Base-by-base conservation (phyloP, 2,888 invertebrate genomes). In the Protonemura montana region DNA sequence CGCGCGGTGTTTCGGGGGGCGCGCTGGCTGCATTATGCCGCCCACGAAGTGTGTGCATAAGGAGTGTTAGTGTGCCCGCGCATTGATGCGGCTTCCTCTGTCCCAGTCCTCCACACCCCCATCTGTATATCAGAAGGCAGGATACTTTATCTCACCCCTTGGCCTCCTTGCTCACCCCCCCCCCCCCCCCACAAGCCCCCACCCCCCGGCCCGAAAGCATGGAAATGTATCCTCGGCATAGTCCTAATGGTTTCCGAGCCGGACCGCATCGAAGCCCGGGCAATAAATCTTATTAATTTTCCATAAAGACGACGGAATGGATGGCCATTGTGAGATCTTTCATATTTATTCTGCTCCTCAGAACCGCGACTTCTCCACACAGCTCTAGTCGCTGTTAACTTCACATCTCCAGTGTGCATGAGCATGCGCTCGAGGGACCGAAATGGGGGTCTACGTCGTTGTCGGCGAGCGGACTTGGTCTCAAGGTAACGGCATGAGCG, bases 251-350 rank as follows among this genome's bases (percentile, higher is more conserved):
- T 84, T 59, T 76, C 84, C 59, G 28, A 88, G 87, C 87, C 87
- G 85, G 88, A 88, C 87, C 87, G 84, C 87, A 85, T 84, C 76
- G 30, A 85, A 87, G 85, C 86, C 86, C 85, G 86, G 30, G 86
- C 88, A 86, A 88, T 88, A 88, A 88, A 88, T 88, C 87, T 87
- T 88, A 88, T 88, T 88, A 89, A 88, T 87, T 88, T 87, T 87
- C 87, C 87, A 87, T 87, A 87, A 87, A 84, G 87, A 77, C 85
- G 85, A 80, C 85, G 86, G 86, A 86, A 80, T 86, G 86, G 86
- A 86, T 84, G 84, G 85, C 84, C 28, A 27, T 30, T 85, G 82
- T 76, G 76, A 30, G 29, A 41, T 87, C 41, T 85, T 86, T 86
- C 86, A 87, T 87, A 86, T 87, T 87, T 87, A 87, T 87, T 82